These are phyloP conservation scores for Invenusta paracnida DNA, from an alignment of 2,888 invertebrate species.

Conservation along the genomic window DNA sequence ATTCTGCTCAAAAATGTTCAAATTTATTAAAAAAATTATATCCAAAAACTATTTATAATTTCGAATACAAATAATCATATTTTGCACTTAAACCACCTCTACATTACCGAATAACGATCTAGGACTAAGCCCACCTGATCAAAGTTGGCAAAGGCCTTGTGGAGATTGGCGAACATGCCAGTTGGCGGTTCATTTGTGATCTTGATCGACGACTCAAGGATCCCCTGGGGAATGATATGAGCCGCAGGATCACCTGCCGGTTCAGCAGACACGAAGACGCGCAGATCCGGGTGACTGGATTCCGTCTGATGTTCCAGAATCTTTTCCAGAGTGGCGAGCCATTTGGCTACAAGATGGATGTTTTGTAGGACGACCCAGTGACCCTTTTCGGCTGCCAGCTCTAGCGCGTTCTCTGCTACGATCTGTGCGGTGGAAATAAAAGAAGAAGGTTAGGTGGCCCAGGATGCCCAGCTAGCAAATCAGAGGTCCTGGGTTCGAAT, in stretches of 20 bases:
- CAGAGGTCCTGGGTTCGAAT: no score
- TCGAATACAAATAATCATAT: no score
- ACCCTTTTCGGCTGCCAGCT: constrained; percentile 75
- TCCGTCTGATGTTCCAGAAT: constrained; percentile 69
- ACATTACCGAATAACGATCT: no score
- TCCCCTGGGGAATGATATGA: constrained; percentile 90
- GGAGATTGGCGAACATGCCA: constrained; percentile 90
- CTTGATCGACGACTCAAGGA: constrained; percentile 88
- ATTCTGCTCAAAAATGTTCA: no score
- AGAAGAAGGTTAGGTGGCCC: no score
- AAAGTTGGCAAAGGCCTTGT: constrained; percentile 88
- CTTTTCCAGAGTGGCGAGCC: constrained; percentile 83
- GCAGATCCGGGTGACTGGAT: constrained; percentile 73
- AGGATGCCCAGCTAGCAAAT: no score
- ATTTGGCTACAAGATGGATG: constrained; percentile 88
- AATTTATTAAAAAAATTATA: no score
- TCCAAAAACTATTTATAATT: no score
- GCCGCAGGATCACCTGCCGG: constrained; percentile 79
- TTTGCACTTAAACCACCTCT: no score
- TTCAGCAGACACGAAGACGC: constrained; percentile 88
- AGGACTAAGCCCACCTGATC: constrained; percentile 80
- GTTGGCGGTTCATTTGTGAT: constrained; percentile 95
- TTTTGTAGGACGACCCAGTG: constrained; percentile 95
- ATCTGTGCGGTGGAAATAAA: not conserved
- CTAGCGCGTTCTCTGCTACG: constrained; percentile 69